Evolutionary conservation across 2,888 invertebrate species (phyloP).

Genomic region (Cephus rjabovi): DNA sequence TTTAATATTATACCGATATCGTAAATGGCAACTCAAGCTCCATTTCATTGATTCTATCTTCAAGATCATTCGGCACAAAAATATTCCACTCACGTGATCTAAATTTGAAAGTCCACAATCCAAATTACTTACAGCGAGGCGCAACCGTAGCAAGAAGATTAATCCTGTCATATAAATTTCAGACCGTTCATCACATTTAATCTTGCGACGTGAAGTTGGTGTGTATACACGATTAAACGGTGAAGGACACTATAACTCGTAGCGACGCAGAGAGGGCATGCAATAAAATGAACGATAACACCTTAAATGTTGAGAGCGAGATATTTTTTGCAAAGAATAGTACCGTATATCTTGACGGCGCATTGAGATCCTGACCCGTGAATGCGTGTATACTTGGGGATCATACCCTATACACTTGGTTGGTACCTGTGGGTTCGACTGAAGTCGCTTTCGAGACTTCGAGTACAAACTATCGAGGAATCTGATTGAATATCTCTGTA

Average conservation of each 20-base stretch:
- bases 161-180: neutral
- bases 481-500: neutral
- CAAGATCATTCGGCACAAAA: neutral
- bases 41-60: neutral
- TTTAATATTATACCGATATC: neutral
- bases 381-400: constrained; percentile 2
- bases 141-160: too few species aligned
- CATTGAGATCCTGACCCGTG: constrained; percentile 1
- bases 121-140: neutral
- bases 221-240: neutral
- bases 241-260: neutral
- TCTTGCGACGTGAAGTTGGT: neutral
- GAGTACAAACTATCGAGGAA: neutral
- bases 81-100: too few species aligned
- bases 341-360: constrained; percentile 3
- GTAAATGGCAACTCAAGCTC: neutral
- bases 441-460: neutral
- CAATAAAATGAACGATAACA: constrained; percentile 3
- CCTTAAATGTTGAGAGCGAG: neutral
- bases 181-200: neutral
- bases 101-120: neutral
- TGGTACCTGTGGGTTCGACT: neutral
- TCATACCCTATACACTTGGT: neutral
- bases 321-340: constrained; percentile 1
- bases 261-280: neutral